Conservation (phyloP, 2,888 invertebrate genomes). For the Pinctada fucata region DNA sequence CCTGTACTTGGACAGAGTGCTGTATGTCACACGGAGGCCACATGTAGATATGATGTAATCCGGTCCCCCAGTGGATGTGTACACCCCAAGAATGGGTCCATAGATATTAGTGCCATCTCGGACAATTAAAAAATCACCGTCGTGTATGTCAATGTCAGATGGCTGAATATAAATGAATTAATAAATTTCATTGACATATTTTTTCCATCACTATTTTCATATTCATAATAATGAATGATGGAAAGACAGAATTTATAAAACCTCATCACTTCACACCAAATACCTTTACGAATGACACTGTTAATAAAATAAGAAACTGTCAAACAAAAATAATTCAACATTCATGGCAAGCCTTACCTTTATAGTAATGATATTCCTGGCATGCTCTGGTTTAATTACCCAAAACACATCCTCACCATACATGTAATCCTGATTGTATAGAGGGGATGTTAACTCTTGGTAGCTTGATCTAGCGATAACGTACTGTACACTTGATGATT, state of each 20-base stretch:
- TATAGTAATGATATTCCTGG: slow-evolving; percentile 38
- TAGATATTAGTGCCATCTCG: slow-evolving; percentile 40
- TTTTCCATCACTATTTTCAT: background rate
- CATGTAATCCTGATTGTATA: slow-evolving; percentile 36
- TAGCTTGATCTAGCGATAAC: background rate
- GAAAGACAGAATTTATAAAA: too few relatives aligned
- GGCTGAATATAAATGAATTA: slow-evolving; percentile 34
- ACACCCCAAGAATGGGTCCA: slow-evolving; percentile 34
- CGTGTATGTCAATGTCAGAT: slow-evolving; percentile 35
- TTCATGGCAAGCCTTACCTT: slow-evolving; percentile 29
- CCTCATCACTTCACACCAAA: too few relatives aligned
- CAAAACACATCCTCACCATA: slow-evolving; percentile 43
- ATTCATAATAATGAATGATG: too few relatives aligned
- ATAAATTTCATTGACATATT: background rate
- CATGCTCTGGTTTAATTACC: slow-evolving; percentile 36
- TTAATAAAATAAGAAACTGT: too few relatives aligned
- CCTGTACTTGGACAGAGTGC: slow-evolving; percentile 16
- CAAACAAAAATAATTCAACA: too few relatives aligned
- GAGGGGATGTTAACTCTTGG: slow-evolving; percentile 23
- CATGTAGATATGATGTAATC: slow-evolving; percentile 40
- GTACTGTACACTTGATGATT: slow-evolving; percentile 5
- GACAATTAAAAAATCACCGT: slow-evolving; percentile 40
- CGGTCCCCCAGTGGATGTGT: slow-evolving; percentile 13
- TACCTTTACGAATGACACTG: too few relatives aligned
- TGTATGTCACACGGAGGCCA: slow-evolving; percentile 35